Evolutionary conservation across 2,113 vertebrate species (phyloP).

Genomic region (Podiceps cristatus): DNA sequence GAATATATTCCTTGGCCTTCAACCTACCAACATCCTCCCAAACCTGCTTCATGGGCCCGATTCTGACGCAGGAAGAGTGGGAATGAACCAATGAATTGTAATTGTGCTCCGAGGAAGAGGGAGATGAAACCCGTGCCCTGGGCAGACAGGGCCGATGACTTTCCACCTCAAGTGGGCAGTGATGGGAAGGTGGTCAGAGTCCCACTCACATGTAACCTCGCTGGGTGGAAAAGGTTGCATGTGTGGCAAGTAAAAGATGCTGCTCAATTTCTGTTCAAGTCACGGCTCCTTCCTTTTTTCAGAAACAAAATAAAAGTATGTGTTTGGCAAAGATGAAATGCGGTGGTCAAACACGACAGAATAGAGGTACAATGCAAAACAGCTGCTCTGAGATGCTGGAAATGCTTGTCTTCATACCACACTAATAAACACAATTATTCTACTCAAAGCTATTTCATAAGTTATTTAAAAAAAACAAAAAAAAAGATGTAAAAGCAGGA

Average conservation of each 20-base stretch:
- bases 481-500: slow-evolving; percentile 14
- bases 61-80: neutral
- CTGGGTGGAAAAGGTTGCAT: neutral
- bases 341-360: neutral
- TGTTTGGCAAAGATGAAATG: neutral
- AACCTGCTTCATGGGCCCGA: neutral
- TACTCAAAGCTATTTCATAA: neutral
- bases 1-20: neutral
- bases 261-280: neutral
- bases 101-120: neutral
- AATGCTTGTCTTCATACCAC: neutral
- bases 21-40: neutral
- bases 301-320: neutral
- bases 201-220: fast-evolving
- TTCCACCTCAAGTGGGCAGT: neutral
- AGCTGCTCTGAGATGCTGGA: neutral
- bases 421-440: neutral
- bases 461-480: neutral
- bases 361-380: neutral
- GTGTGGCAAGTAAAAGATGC: fast-evolving
- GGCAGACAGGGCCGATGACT: neutral
- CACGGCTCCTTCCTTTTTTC: neutral
- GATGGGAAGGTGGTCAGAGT: neutral
- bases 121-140: neutral
- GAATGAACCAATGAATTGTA: neutral